Evolutionary conservation across 37 sponge, comb jelly and placozoan species (phyloP), one percentile per base, ranked within the genome.

Genomic region (Ephydatia muelleri): DNA sequence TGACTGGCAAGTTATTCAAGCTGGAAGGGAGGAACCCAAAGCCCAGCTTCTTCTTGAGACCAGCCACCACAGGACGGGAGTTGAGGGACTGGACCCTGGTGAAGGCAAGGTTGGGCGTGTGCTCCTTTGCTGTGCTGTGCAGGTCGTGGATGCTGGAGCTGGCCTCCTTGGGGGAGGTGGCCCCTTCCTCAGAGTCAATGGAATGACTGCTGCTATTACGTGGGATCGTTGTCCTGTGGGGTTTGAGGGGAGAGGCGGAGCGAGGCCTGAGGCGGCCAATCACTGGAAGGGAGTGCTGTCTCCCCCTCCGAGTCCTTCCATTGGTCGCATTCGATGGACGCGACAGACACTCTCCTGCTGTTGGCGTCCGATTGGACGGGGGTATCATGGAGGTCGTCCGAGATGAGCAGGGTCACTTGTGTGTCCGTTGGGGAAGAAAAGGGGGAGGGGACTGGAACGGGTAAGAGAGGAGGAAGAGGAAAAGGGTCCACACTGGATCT

Each of bases 141-240:
- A 89, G 67, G 34, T 89, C 90, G 5, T 80, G 81, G 1, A 73
- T 75, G 35, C 90, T 89, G 35, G 76, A 73, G 31, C 85, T 84
- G 26, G 29, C 67, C 65, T 72, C 73, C 71, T 37, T 72, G 21
- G 32, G 57, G 38, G 76, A 27, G 26, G 38, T 27, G 8, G 43
- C 35, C 26, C 75, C 75, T 26, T 75, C 36, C 75, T 75, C 37
- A 3, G 75, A 38, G 30, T 33, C 72, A 1, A 33, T 71, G 32
- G 72, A 34, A 6, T 33, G 72, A 21, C 21, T 71, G 75, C 33
- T 75, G 75, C 39, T 75, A 19, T 33, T 33, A 12, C 37, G 22
- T 75, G 76, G 76, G 47, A 27, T 28, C 28, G 9, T 37, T 16
- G 70, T 79, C 34, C 73, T 73, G 38, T 80, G 65, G 67, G 57